Percentiles rank a stretch among this genome's conserved stretches.
Evolutionary conservation across 1,140 invertebrate genomes (phyloP).

Genomic region (Leptinotarsa undecemlineata): DNA sequence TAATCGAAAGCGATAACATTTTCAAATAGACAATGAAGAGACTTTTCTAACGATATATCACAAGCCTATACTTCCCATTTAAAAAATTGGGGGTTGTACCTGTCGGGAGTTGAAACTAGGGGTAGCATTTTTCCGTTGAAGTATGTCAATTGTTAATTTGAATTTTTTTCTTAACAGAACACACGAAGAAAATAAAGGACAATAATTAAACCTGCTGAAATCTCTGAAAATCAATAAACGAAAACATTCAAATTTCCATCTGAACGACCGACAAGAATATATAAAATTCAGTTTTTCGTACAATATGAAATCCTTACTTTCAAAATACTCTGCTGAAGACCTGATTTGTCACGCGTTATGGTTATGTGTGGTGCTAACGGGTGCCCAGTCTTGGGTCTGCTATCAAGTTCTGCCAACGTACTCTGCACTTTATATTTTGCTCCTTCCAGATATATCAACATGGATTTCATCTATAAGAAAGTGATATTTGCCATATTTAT

Average conservation of each 20-base stretch:
- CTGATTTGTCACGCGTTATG: slow-evolving; percentile 86
- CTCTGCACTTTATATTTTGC: slow-evolving; percentile 84
- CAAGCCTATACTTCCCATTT: no score
- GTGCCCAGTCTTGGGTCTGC: slow-evolving; percentile 73
- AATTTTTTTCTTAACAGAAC: not conserved
- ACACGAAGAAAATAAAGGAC: not conserved
- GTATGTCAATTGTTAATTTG: no score
- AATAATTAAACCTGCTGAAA: no score
- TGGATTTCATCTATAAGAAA: slow-evolving; percentile 79
- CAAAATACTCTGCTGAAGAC: slow-evolving; percentile 81
- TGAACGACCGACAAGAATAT: not conserved
- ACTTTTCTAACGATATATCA: no score
- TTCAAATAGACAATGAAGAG: no score
- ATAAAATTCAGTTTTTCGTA: not conserved
- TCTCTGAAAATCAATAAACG: no score
- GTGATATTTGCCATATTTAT: not conserved
- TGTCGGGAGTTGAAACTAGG: no score
- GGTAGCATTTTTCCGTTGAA: no score
- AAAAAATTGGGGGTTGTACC: no score
- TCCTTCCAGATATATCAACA: slow-evolving; percentile 90
- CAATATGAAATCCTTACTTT: slow-evolving; percentile 63
- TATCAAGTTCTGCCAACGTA: slow-evolving; percentile 79
- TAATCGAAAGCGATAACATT: no score
- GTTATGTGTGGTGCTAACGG: slow-evolving; percentile 84
- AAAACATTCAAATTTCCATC: no score